Base-by-base conservation (phyloP, 2,113 vertebrate species). In the Pseudopodoces humilis region DNA sequence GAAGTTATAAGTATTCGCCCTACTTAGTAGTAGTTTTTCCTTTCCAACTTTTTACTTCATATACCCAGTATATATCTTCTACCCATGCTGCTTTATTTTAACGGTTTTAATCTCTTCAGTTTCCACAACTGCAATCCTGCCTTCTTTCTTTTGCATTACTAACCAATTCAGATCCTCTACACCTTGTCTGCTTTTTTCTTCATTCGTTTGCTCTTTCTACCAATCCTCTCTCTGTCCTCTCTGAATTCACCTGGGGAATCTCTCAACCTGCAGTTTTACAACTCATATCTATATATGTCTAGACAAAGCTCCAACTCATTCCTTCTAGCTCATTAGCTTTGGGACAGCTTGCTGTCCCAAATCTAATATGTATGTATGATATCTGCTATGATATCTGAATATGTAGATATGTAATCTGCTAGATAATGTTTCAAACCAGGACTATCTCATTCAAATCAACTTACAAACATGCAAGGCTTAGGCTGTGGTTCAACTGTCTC, bases 271-370 rank as follows among this genome's bases (percentile, higher is more conserved):
- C 0, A 1, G 84, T 68, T 85, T 95, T 91, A 70, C 90, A 94
- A 20, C 43, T 88, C 82, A 63, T 88, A 63, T 8, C 78, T 37
- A 1, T 72, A 11, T 67, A 63, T 24, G 35, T 59, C 67, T 59
- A 35, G 70, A 79, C 63, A 83, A 88, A 87, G 68, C 43, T 82
- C 83, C 79, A 46, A 87, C 67, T 87, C 79, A 71, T 77, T 83
- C 64, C 82, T 86, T 88, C 47, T 63, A 88, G 68, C 64, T 85
- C 84, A 70, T 94, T 88, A 94, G 67, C 84, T 91, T 59, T 67
- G 28, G 43, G 74, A 67, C 70, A 62, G 19, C 55, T 94, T 80
- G 55, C 59, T 90, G n/a, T n/a, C n/a, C n/a, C n/a, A n/a, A n/a
- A n/a, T n/a, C n/a, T n/a, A n/a, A n/a, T n/a, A n/a, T n/a, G n/a